A percentile compares a stretch with the other conserved stretches of the same genome.
These are phyloP conservation scores for Leuciscus waleckii DNA, from an alignment of 2,797 vertebrate species.

Conservation along the genomic window DNA sequence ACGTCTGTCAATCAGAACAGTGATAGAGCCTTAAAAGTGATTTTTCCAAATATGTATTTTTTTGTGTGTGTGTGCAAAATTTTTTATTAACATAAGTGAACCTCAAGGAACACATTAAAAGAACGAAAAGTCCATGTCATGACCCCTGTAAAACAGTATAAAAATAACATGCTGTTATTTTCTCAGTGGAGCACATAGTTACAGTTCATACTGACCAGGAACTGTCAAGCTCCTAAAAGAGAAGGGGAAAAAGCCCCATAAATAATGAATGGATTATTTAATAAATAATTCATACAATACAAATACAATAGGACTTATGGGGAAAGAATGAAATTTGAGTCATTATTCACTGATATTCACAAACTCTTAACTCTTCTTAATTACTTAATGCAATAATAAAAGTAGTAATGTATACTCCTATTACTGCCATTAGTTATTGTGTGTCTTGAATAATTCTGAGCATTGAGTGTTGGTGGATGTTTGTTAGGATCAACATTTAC, in stretches of 20 bases:
- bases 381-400: neutral
- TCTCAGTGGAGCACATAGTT: neutral
- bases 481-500: constrained; percentile 35
- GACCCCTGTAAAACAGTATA: no score
- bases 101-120: neutral
- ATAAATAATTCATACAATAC: neutral
- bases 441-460: neutral
- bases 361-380: neutral
- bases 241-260: neutral
- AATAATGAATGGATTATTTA: neutral
- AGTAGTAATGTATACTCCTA: neutral
- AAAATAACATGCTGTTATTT: neutral
- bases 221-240: neutral
- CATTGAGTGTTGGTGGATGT: neutral
- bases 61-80: no score
- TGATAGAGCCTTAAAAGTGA: no score
- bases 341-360: neutral
- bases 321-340: neutral
- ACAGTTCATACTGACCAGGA: neutral
- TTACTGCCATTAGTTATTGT: neutral
- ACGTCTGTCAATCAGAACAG: no score
- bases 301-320: neutral
- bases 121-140: neutral
- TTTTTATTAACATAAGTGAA: neutral
- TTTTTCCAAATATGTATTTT: no score